Conservation (phyloP, 1,140 invertebrate genomes). For the Metaphire vulgaris region DNA sequence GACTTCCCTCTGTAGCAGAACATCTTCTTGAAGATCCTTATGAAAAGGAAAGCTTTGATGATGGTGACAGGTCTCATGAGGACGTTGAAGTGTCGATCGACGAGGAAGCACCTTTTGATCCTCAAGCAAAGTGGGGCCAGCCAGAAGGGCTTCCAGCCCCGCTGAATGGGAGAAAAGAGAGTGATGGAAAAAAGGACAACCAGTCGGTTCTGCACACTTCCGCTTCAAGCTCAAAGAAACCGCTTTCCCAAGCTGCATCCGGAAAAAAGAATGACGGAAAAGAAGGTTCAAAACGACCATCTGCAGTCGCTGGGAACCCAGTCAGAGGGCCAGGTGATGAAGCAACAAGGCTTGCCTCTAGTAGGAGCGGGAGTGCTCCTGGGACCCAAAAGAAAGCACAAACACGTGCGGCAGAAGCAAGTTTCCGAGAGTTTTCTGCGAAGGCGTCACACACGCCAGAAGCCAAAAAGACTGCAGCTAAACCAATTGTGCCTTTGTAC, state of each 20-base stretch:
- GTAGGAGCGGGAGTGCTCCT: not conserved
- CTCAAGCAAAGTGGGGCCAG: constrained; percentile 76
- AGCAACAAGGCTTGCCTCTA: not conserved
- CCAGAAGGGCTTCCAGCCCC: constrained; percentile 71
- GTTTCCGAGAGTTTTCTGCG: not conserved
- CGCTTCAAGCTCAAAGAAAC: not conserved
- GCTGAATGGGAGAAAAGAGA: not conserved
- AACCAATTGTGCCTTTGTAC: constrained; percentile 61
- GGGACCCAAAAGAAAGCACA: not conserved
- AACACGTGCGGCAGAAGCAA: not conserved
- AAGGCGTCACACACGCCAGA: constrained; percentile 26
- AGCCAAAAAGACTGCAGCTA: constrained; percentile 35
- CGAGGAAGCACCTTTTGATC: constrained; percentile 45
- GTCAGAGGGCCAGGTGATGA: not conserved
- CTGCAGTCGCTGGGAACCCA: not conserved
- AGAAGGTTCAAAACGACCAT: not conserved
- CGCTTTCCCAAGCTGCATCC: not conserved
- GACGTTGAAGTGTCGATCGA: not conserved
- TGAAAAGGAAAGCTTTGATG: not conserved
- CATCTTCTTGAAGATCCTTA: not conserved
- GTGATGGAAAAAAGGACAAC: not conserved
- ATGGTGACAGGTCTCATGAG: not conserved
- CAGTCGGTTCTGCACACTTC: not conserved
- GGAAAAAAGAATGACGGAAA: not conserved
- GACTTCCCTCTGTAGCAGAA: not conserved